Conservation (phyloP, 2,113 vertebrate species). For the Mixornis gularis region DNA sequence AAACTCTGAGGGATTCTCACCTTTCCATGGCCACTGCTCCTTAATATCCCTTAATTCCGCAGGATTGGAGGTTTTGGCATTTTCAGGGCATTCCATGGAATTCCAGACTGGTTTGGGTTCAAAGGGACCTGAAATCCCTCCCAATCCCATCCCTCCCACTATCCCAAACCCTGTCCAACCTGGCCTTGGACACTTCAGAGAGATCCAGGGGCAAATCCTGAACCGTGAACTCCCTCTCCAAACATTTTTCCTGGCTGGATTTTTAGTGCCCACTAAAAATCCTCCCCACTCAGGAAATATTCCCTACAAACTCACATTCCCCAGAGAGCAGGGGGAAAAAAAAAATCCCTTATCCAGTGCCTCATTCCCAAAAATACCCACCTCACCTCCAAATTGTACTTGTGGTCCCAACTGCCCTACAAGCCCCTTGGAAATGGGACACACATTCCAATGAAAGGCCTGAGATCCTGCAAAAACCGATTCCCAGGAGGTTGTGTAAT, state of each 20-base stretch:
- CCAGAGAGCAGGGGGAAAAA: not conserved
- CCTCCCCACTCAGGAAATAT: fast-evolving
- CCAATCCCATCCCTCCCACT: too few species aligned
- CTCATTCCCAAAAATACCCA: too few species aligned
- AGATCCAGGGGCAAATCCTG: not conserved
- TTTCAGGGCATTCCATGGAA: too few species aligned
- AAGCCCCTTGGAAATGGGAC: not conserved
- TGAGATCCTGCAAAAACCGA: not conserved
- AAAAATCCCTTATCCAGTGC: not conserved
- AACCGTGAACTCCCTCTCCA: not conserved
- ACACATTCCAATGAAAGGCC: not conserved
- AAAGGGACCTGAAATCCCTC: too few species aligned
- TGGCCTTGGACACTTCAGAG: not conserved
- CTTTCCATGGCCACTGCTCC: too few species aligned
- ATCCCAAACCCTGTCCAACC: not conserved
- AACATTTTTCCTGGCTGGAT: not conserved
- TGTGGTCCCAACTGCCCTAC: not conserved
- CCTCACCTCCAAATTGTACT: fast-evolving
- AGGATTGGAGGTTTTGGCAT: too few species aligned
- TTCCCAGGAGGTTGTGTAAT: not conserved
- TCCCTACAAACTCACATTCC: not conserved
- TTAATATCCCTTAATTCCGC: too few species aligned
- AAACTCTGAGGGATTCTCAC: too few species aligned
- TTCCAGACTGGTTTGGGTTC: too few species aligned
- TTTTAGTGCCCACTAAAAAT: not conserved